Base-by-base conservation (phyloP, 2,888 invertebrate species). In the Lymantria monacha region DNA sequence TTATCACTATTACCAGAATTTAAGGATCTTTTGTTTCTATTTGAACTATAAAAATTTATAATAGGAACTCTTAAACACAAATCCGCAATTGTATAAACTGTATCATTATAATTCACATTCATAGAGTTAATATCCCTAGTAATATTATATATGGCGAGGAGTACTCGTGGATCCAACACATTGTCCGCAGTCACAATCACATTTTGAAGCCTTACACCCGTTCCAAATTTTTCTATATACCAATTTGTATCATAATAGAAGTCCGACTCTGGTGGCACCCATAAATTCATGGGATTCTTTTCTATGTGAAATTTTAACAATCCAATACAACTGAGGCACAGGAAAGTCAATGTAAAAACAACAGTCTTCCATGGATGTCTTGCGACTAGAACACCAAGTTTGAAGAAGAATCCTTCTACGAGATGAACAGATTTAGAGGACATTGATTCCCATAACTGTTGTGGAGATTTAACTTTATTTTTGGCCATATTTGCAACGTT, bases 191-290 rank as follows among this genome's bases (percentile, higher is more conserved):
- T 93, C 47, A 95, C 79, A 59, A 95, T 87, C 45, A 94, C 79
- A 55, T 83, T 90, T 80, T 95, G 94, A 11, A 93, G 75, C 57
- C 95, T 90, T 69, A 93, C 92, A 9, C 93, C 94, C 46, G 92
- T 93, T 52, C 94, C 93, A 78, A 95, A 94, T 54, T 93, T 93
- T 13, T 92, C 82, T 74, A 95, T 93, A 52, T 95, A 91, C 95
- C 96, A 96, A 68, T 95, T 93, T 5, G 95, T 94, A 64, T 95
- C 94, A 59, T 83, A 77, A 40, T 93, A 92, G 74, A 95, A 96
- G 55, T 94, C 93, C 0, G 95, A 95, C 41, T 95, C 92, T 41
- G 93, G 93, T 10, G 95, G 95, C 15, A 96, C 94, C 96, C 96
- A 96, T 61, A 96, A 81, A 69, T 94, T 94, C 69, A 95, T 81